Evolutionary conservation across 1,140 invertebrate genomes (phyloP).

Genomic region (Sitodiplosis mosellana): DNA sequence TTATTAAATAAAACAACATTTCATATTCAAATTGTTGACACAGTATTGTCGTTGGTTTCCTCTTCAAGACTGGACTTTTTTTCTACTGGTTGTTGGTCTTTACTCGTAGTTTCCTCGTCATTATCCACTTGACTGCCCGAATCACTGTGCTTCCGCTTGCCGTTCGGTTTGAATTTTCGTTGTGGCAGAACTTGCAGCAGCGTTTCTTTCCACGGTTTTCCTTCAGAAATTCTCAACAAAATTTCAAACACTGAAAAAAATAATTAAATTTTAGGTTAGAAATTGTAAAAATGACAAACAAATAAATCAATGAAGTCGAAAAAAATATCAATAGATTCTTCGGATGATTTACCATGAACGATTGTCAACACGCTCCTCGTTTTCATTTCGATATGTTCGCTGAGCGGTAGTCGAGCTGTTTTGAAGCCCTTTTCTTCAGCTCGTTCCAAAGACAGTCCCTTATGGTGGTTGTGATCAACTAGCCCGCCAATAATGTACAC

Average conservation of each 20-base stretch:
- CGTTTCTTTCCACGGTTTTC: constrained; percentile 66
- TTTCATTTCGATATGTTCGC: constrained; percentile 81
- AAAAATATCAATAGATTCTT: constrained; percentile 9
- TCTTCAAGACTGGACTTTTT: too few species aligned
- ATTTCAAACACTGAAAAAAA: constrained; percentile 78
- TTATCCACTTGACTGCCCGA: too few species aligned
- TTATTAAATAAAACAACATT: too few species aligned
- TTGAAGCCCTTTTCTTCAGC: constrained; percentile 57
- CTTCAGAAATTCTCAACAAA: constrained; percentile 55
- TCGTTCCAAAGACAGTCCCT: constrained; percentile 73
- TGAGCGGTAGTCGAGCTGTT: constrained; percentile 79
- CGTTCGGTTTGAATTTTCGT: constrained; percentile 30
- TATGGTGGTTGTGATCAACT: constrained; percentile 92
- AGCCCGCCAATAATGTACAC: constrained; percentile 91
- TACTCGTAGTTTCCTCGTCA: too few species aligned
- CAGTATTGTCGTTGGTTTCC: too few species aligned
- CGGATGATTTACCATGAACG: constrained; percentile 69
- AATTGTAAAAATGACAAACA: constrained; percentile 7
- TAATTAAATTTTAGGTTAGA: not conserved
- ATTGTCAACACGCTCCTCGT: constrained; percentile 87
- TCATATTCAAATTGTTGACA: too few species aligned
- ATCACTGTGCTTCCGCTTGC: too few species aligned
- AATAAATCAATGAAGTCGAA: constrained; percentile 1
- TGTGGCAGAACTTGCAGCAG: constrained; percentile 62
- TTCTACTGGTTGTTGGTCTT: too few species aligned